A percentile compares a stretch with the other conserved stretches of the same genome.
phyloP scores from a whole-genome alignment of 2,113 vertebrate species.

The Cheilinus undulatus region DNA sequence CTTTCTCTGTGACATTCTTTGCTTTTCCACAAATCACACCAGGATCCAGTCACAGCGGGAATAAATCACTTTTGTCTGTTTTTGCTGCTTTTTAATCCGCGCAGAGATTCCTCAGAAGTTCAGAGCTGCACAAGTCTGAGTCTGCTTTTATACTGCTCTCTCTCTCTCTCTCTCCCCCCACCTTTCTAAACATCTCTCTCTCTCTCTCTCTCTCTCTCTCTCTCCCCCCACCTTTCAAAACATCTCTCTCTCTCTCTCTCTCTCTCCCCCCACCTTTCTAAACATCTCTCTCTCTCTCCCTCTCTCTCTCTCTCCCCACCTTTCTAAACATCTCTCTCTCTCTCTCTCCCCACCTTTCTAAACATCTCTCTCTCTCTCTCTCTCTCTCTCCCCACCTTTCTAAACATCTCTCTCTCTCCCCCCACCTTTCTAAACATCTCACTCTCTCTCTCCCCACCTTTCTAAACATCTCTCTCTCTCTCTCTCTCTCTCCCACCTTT shows the following conservation, averaged over 20 bases:
- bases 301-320: not conserved
- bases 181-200: not conserved
- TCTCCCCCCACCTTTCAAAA: not conserved
- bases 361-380: too few relatives aligned
- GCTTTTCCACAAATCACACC: not conserved
- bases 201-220: conserved; percentile 1
- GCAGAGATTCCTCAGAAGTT: conserved; percentile 57
- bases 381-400: not conserved
- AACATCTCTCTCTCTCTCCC: not conserved
- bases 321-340: not conserved
- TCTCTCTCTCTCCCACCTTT: not conserved
- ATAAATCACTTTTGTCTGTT: not conserved
- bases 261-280: not conserved
- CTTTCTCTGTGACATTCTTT: not conserved
- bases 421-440: too few relatives aligned
- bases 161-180: not conserved
- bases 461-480: too few relatives aligned
- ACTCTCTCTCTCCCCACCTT: too few relatives aligned
- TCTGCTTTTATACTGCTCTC: conserved; percentile 65
- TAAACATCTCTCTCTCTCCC: too few relatives aligned
- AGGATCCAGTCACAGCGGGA: not conserved
- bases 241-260: not conserved
- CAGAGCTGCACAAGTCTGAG: conserved; percentile 46
- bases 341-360: not conserved
- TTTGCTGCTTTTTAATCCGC: conserved; percentile 3